Evolutionary conservation across 2,113 vertebrate species (phyloP).

Genomic region (Patagioenas fasciata): DNA sequence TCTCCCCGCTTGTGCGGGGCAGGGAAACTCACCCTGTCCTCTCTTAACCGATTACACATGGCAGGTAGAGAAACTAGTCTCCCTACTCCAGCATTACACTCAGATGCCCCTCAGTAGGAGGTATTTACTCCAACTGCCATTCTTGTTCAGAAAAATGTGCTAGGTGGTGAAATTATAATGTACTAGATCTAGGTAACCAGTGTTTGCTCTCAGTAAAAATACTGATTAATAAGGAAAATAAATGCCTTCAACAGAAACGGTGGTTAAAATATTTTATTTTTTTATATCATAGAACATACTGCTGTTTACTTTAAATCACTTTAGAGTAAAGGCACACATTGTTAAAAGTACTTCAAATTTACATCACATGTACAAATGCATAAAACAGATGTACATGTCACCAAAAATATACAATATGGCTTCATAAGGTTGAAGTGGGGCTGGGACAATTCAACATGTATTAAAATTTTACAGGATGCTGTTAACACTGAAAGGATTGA

Average conservation of each 20-base stretch:
- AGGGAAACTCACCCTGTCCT: not conserved
- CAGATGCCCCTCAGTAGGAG: not conserved
- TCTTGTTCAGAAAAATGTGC: not conserved
- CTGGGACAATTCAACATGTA: slow-evolving; percentile 44
- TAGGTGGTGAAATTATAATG: not conserved
- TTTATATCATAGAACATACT: slow-evolving; percentile 65
- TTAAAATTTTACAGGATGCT: slow-evolving; percentile 40
- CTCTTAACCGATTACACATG: not conserved
- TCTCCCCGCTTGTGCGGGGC: not conserved
- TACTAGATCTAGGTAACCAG: not conserved
- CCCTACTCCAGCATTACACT: not conserved
- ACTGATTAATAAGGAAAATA: slow-evolving; percentile 10
- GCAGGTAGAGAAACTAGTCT: not conserved
- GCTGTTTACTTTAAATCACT: slow-evolving; percentile 63
- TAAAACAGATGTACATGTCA: slow-evolving; percentile 64
- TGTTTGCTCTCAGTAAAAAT: not conserved
- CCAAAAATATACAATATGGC: slow-evolving; percentile 66
- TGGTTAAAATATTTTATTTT: slow-evolving; percentile 71
- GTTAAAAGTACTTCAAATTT: slow-evolving; percentile 64
- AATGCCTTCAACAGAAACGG: slow-evolving; percentile 18
- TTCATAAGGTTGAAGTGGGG: slow-evolving; percentile 41
- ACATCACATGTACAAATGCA: slow-evolving; percentile 64
- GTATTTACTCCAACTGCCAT: not conserved
- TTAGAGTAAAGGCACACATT: slow-evolving; percentile 66
- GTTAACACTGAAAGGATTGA: slow-evolving; percentile 36